phyloP scores from a whole-genome alignment of 2,113 vertebrate genomes.

The Xiphophorus couchianus region DNA sequence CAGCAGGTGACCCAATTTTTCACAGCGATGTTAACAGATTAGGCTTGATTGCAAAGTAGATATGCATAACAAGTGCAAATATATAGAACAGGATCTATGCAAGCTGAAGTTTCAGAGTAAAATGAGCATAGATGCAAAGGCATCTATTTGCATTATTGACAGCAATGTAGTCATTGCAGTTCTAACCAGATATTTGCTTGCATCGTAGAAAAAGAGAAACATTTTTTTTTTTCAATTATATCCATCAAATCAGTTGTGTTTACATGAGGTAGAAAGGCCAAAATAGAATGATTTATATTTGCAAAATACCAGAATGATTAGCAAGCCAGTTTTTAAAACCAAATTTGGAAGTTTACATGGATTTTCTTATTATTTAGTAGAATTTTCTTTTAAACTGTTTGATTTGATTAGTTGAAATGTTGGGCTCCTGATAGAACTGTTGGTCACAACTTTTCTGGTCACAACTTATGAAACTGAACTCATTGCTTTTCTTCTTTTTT shows the following conservation, averaged over 20 bases:
- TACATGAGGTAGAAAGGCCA: neutral
- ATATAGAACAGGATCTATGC: conserved; percentile 27
- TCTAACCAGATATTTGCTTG: neutral
- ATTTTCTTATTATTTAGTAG: neutral
- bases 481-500: too few species aligned
- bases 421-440: neutral
- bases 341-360: neutral
- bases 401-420: neutral
- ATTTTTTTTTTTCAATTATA: neutral
- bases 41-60: conserved; percentile 23
- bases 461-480: too few species aligned
- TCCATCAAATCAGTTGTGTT: neutral
- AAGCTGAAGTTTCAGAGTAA: conserved; percentile 19
- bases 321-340: neutral
- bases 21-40: conserved; percentile 25
- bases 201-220: neutral
- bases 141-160: neutral
- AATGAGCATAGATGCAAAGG: conserved; percentile 5
- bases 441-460: neutral
- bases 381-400: too few species aligned
- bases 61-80: conserved; percentile 1
- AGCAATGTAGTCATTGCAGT: neutral
- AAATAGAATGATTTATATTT: neutral
- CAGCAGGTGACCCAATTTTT: conserved; percentile 48
- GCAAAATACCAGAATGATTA: neutral